Conservation (phyloP, 1,140 invertebrate species). For the Penaeus japonicus region DNA sequence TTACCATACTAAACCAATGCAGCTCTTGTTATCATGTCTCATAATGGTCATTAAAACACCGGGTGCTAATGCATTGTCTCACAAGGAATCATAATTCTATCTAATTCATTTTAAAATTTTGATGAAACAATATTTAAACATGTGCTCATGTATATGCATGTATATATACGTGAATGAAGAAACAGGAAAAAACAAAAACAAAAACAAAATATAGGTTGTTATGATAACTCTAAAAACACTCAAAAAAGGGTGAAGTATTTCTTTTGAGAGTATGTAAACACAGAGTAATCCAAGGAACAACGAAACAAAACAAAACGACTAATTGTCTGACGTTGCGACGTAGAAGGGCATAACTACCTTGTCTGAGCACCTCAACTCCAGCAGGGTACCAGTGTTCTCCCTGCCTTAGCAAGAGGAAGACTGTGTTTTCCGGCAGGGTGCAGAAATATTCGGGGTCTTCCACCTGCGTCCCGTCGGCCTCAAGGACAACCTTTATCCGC, state of each 20-base stretch:
- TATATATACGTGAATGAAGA: slow-evolving; percentile 18
- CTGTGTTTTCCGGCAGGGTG: slow-evolving; percentile 65
- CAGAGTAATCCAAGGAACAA: not conserved
- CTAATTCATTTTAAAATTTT: too few species aligned
- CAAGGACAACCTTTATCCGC: slow-evolving; percentile 72
- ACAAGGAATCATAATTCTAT: not conserved
- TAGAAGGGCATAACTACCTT: slow-evolving; percentile 47
- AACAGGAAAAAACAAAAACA: not conserved
- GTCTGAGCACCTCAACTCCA: slow-evolving; percentile 59
- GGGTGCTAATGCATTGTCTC: not conserved
- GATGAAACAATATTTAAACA: too few species aligned
- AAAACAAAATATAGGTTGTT: not conserved
- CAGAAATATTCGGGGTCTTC: slow-evolving; percentile 67
- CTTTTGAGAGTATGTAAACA: not conserved
- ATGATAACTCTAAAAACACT: not conserved
- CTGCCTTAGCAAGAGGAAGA: slow-evolving; percentile 70
- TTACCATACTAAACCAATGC: too few species aligned
- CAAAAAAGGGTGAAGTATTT: not conserved
- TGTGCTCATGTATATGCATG: not conserved
- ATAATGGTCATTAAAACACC: not conserved
- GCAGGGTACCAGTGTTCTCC: slow-evolving; percentile 88
- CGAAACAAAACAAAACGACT: not conserved
- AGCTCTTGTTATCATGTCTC: too few species aligned
- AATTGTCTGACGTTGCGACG: not conserved
- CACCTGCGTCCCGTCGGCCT: slow-evolving; percentile 67